Evolutionary conservation across 2,113 vertebrate genomes (phyloP).

Genomic region (Puntigrus tetrazona): DNA sequence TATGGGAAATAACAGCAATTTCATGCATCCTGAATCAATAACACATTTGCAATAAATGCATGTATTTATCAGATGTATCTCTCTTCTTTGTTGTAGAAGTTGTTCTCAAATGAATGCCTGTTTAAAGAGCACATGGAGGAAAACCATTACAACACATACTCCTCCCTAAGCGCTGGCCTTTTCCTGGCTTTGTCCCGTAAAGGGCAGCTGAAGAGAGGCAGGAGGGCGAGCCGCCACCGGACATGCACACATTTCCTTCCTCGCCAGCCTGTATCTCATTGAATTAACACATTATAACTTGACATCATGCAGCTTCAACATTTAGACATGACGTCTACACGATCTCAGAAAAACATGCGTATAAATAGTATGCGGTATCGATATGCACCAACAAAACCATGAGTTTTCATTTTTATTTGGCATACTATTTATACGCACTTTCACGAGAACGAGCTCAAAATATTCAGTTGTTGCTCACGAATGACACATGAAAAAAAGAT

Average conservation of each 20-base stretch:
- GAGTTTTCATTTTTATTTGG: no score
- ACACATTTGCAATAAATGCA: no score
- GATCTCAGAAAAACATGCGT: no score
- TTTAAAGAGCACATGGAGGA: slow-evolving; percentile 73
- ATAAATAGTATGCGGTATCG: no score
- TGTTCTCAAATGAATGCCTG: slow-evolving; percentile 69
- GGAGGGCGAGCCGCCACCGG: slow-evolving; percentile 57
- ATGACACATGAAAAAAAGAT: no score
- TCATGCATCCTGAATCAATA: not conserved
- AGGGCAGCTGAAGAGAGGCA: slow-evolving; percentile 65
- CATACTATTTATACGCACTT: no score
- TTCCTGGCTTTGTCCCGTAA: slow-evolving; percentile 70
- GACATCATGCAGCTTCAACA: not conserved
- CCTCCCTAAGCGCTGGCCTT: slow-evolving; percentile 59
- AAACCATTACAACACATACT: slow-evolving; percentile 75
- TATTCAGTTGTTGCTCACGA: not conserved
- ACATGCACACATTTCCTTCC: slow-evolving; percentile 71
- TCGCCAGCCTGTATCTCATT: slow-evolving; percentile 28
- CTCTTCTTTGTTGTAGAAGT: slow-evolving; percentile 54
- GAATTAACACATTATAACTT: not conserved
- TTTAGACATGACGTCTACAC: not conserved
- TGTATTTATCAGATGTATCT: not conserved
- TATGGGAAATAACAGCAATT: not conserved
- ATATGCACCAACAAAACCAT: no score
- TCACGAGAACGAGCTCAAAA: no score